Conservation (phyloP, 2,888 invertebrate genomes). For the Myathropa florea region DNA sequence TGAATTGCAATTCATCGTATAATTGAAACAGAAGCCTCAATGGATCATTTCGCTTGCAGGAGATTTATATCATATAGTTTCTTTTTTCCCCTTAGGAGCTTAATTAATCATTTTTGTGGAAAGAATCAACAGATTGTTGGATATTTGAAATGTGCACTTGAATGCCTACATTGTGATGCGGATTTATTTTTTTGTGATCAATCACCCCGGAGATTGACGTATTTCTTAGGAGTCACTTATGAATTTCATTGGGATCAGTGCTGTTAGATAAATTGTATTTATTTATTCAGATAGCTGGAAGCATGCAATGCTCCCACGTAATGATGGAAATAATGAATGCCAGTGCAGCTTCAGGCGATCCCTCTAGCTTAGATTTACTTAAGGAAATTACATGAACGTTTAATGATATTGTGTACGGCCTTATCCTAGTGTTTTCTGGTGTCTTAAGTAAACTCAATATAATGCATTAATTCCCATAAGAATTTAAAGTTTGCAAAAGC, state of each 20-base stretch:
- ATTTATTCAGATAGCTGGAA: background rate
- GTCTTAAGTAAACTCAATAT: background rate
- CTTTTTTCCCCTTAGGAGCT: constrained; percentile 3
- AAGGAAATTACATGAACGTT: background rate
- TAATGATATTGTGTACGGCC: background rate
- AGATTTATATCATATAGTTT: background rate
- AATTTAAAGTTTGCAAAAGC: too few species aligned
- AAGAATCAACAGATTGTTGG: constrained; percentile 10
- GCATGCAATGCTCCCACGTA: background rate
- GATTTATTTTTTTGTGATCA: constrained; percentile 10
- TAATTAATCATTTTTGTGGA: constrained; percentile 21
- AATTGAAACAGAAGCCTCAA: constrained; percentile 24
- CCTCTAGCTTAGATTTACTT: background rate
- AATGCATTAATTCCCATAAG: too few species aligned
- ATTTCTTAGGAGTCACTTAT: constrained; percentile 9
- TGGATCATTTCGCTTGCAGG: constrained; percentile 8
- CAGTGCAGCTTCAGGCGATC: background rate
- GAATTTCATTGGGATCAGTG: constrained; percentile 10
- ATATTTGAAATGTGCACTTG: constrained; percentile 15
- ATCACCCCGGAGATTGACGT: background rate
- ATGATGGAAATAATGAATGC: background rate
- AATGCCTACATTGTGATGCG: constrained; percentile 1
- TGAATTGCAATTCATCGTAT: background rate
- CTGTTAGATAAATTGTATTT: constrained; percentile 1
- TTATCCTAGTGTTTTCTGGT: background rate